Conservation (phyloP, 2,888 invertebrate genomes). For the Stenotaenia linearis region DNA sequence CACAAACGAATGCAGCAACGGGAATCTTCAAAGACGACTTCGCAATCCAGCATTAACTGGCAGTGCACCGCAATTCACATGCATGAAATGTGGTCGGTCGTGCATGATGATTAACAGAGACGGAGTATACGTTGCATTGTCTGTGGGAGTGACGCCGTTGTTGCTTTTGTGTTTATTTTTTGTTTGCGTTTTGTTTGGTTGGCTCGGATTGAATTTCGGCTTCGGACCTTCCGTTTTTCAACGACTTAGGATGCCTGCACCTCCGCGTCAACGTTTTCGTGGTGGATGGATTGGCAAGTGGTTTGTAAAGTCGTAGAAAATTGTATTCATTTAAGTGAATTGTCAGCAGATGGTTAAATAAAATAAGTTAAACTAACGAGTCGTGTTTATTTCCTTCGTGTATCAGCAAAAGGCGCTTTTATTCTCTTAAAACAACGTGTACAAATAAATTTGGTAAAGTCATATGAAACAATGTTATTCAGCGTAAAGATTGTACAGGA, state of each 20-base stretch:
- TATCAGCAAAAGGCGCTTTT: not conserved
- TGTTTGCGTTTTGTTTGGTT: not conserved
- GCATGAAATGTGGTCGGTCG: not conserved
- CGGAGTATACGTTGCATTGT: not conserved
- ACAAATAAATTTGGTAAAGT: not conserved
- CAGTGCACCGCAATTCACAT: not conserved
- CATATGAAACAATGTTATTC: not conserved
- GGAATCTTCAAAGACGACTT: not conserved
- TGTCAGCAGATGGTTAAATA: too few species aligned
- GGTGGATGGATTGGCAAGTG: not conserved
- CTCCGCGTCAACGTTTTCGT: not conserved
- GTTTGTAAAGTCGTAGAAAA: not conserved
- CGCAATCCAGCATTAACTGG: not conserved
- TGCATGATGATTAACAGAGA: not conserved
- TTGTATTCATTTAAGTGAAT: not conserved
- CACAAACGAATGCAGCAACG: not conserved
- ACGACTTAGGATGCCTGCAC: not conserved
- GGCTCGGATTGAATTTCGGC: not conserved
- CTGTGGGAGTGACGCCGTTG: not conserved
- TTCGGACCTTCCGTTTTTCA: not conserved
- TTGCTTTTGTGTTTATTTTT: not conserved
- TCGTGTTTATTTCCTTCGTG: too few species aligned
- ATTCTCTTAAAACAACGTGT: not conserved
- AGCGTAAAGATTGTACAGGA: not conserved
- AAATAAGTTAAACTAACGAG: too few species aligned